These are phyloP conservation scores for Dicentrarchus labrax DNA, from an alignment of 2,113 vertebrate genomes.

Conservation along the genomic window DNA sequence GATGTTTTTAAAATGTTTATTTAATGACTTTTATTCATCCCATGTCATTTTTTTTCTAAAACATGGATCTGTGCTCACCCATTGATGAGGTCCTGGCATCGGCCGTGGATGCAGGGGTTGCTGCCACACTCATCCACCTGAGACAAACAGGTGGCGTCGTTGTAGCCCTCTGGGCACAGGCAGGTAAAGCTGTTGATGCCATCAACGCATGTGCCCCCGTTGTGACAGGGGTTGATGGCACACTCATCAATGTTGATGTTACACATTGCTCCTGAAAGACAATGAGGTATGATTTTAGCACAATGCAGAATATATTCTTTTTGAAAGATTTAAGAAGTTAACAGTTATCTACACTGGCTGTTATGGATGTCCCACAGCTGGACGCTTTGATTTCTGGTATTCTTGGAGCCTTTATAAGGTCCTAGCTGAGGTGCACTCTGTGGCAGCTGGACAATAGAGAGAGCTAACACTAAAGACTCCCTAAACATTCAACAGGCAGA, in stretches of 20 bases:
- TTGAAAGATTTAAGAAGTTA: background rate
- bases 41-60: background rate
- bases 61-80: constrained; percentile 81
- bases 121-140: constrained; percentile 96
- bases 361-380: constrained; percentile 28
- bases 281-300: constrained; percentile 1
- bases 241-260: constrained; percentile 95
- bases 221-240: constrained; percentile 90
- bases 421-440: constrained; percentile 48
- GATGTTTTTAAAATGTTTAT: background rate
- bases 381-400: constrained; percentile 38
- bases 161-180: constrained; percentile 92
- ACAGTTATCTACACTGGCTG: constrained; percentile 36
- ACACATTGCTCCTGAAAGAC: constrained; percentile 90
- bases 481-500: constrained; percentile 55
- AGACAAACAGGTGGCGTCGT: constrained; percentile 91
- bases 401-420: constrained; percentile 55
- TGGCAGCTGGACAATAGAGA: constrained; percentile 48
- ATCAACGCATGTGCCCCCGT: constrained; percentile 93
- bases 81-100: constrained; percentile 91
- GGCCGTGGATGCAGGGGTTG: constrained; percentile 94
- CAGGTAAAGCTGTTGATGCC: constrained; percentile 92
- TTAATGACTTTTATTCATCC: accelerated
- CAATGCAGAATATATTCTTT: background rate
- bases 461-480: constrained; percentile 38